Evolutionary conservation across 2,888 invertebrate genomes (phyloP), one percentile per base, ranked within the genome.

Genomic region (Metellina segmentata): DNA sequence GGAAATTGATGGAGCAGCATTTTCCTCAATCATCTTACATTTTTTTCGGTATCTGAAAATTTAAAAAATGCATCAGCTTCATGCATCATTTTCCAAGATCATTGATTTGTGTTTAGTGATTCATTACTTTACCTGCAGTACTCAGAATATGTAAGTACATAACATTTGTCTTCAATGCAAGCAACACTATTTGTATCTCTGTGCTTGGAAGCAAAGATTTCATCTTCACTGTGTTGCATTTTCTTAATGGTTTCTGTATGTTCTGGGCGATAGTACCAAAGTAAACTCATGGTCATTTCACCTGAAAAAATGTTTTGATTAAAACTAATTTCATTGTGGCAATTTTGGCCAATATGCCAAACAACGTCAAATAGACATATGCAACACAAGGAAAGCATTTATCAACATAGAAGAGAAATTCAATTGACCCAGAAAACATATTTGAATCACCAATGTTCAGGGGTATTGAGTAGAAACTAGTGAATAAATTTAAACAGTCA

Each of bases 211-310:
- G 99, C 99, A 95, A 98, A 99, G 91, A 99, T 97, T 95, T 99
- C 99, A 95, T 98, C 98, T 13, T 97, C 96, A 94, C 97, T 97
- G 95, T 98, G 98, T 82, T 96, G 96, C 19, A 96, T 96, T 94
- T 97, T 96, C 53, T 98, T 96, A 49, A 98, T 98, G 94, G 97
- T 97, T 94, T 98, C 98, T 19, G 98, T 98, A 95, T 99, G 99
- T 95, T 99, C 99, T 0, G 99, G 99, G 94, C 99, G 97, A 90
- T 99, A 99, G 96, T 98, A 99, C 99, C 99, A 99, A 93, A 99
- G 96, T 92, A 99, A 96, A 6, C 98, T 98, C 96, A 99, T 97
- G 98, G 98, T 98, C 98, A 99, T 98, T 95, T 99, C 98, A 92
- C 98, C 98, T 98, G 95, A 0, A 95, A 94, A n/a, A 93, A 81